These are phyloP conservation scores for Saiga tatarica DNA, from an alignment of 2,113 vertebrate genomes.

Conservation along the genomic window DNA sequence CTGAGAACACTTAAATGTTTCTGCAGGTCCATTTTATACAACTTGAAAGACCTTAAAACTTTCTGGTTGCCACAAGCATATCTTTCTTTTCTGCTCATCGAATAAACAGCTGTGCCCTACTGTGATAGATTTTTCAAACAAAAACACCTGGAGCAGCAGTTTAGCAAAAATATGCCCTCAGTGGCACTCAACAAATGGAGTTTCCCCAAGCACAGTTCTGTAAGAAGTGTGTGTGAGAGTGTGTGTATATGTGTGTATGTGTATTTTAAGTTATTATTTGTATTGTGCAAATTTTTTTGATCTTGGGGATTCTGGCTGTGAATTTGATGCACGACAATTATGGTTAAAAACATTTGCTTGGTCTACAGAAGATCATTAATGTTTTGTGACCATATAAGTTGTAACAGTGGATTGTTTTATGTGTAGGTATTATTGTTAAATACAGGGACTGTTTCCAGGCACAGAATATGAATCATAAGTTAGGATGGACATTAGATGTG, in stretches of 20 bases:
- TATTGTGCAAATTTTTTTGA: constrained; percentile 74
- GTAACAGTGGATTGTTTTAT: constrained; percentile 76
- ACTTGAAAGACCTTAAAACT: constrained; percentile 76
- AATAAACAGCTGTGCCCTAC: background rate
- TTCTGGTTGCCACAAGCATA: constrained; percentile 41
- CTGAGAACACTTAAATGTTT: constrained; percentile 79
- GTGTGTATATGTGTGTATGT: constrained; percentile 59
- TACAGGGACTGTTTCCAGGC: constrained; percentile 77
- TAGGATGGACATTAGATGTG: constrained; percentile 68
- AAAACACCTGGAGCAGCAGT: background rate
- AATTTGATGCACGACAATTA: constrained; percentile 80
- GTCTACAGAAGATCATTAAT: constrained; percentile 69
- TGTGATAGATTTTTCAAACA: background rate
- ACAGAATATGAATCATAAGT: constrained; percentile 72
- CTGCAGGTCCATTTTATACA: constrained; percentile 78
- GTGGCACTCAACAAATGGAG: constrained; percentile 73
- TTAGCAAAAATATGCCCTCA: constrained; percentile 71
- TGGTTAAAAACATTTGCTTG: constrained; percentile 75
- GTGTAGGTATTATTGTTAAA: constrained; percentile 79
- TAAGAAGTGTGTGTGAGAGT: constrained; percentile 68
- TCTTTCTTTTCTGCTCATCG: background rate
- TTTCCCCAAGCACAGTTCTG: constrained; percentile 78
- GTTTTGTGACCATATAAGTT: constrained; percentile 77
- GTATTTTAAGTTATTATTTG: constrained; percentile 78
- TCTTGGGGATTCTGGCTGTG: constrained; percentile 77